Evolutionary conservation across 2,888 invertebrate genomes (phyloP), one percentile per base, ranked within the genome.

Genomic region (Dendrolimus houi): DNA sequence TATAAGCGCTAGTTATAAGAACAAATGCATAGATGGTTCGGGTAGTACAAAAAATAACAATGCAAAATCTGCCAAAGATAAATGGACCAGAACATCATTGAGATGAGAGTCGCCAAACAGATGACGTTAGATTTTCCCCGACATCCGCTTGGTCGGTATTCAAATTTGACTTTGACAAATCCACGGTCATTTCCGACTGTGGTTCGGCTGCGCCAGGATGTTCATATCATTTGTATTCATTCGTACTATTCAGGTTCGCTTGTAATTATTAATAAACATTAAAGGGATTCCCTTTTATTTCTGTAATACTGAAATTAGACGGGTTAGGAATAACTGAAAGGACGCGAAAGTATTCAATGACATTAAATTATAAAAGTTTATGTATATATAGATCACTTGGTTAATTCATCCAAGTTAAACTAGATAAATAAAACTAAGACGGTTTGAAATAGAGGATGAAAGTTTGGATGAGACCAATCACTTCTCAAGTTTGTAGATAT

Each of bases 101-200:
- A n/a, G 54, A 41, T 41, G 41, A 54, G 8, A 63, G 65, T 65
- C 68, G 58, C 66, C 69, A 75, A 82, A 86, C 86, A 84, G 83
- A 87, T 87, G 87, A 85, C 76, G 74, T 81, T 84, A 85, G 85
- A 86, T 85, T 86, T 14, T 84, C 84, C 85, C 79, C 82, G 74
- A 47, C 83, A 81, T 83, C 83, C 82, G 81, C 64, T 65, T 78
- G 72, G 80, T 77, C 72, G 77, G 83, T 82, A 88, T 88, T 88
- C 86, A 88, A 88, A 88, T 87, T 83, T 87, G 87, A 88, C 87
- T 82, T 68, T 85, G 88, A 87, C 87, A 87, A 86, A 88, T 88
- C 79, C 74, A 73, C 81, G 84, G 85, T 76, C 77, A 81, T 85
- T 86, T 87, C 87, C 87, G 80, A 62, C 71, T 83, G 83, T 71